Base-by-base conservation (phyloP, 2,113 vertebrate species). In the Serilophus lunatus region DNA sequence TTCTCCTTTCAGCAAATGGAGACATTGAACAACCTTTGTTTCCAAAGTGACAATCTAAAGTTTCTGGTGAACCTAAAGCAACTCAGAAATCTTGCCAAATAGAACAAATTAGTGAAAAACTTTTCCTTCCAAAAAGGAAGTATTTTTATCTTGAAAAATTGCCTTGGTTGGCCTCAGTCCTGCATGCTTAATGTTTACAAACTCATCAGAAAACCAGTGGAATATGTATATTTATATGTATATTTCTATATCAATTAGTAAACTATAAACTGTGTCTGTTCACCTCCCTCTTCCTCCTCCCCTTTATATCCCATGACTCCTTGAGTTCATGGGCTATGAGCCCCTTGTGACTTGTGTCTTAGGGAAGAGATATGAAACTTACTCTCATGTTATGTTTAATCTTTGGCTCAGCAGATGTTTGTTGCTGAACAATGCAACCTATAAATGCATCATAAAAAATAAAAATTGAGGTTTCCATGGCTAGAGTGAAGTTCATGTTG, bases 201-300 rank as follows among this genome's bases (percentile, higher is more conserved):
- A 74, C 28, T 61, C 0, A 0, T 65, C 59, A 59, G 63, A 85
- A 88, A 60, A 82, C 14, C 33, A 38, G 29, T 56, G 23, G 22
- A 17, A 26, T 72, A 10, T 35, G 9, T 25, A 13, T 59, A 28
- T 65, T 94, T 92, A 26, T 72, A 10, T 35, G 9, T 25, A 13
- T 59, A 28, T 65, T 94, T 92, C 51, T 87, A 1, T 71, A 38
- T 71, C 10, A 59, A 63, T 4, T 42, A 42, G 47, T 24, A 86
- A 36, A 56, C 36, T 56, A 0, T 50, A 20, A n/a, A 9, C 24
- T 6, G 2, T 57, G 24, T 45, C n/a, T 2, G 0, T 53, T 83
- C 6, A 5, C 7, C 5, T 0, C 3, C 3, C 7, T 45, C 13
- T 33, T 63, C 1, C 12, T 8, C 6, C 23, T 49, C 6, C 2